Evolutionary conservation across 1,140 invertebrate genomes (phyloP).

Genomic region (Belonocnema kinseyi): DNA sequence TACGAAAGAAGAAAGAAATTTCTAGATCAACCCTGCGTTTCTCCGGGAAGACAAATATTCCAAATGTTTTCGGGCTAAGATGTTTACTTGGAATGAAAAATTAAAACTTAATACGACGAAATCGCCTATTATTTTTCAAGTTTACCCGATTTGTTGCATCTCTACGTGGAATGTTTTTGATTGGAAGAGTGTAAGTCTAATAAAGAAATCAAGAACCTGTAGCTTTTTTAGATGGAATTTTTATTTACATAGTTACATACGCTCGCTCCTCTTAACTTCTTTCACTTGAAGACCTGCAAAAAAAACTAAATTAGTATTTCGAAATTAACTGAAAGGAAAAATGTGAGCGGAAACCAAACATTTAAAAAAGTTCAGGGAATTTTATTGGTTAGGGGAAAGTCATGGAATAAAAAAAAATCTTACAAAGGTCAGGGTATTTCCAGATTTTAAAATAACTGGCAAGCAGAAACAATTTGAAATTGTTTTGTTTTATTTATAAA

Average conservation of each 20-base stretch:
- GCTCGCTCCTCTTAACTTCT: constrained; percentile 81
- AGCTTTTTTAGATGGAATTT: constrained; percentile 42
- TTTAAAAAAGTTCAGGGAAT: too few relatives aligned
- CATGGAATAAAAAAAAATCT: too few relatives aligned
- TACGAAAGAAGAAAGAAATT: constrained; percentile 41
- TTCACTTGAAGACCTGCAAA: constrained; percentile 88
- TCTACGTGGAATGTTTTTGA: background rate
- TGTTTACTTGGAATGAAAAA: too few relatives aligned
- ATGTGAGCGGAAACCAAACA: too few relatives aligned
- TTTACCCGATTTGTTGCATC: too few relatives aligned
- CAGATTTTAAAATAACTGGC: too few relatives aligned
- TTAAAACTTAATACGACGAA: too few relatives aligned
- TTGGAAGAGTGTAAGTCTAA: background rate
- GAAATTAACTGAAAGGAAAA: constrained; percentile 18
- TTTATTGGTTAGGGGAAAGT: too few relatives aligned
- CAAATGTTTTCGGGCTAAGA: background rate
- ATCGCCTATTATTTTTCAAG: too few relatives aligned
- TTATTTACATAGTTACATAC: constrained; percentile 64
- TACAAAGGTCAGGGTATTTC: too few relatives aligned
- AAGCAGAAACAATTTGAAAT: too few relatives aligned
- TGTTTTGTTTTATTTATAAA: too few relatives aligned
- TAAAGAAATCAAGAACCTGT: constrained; percentile 5
- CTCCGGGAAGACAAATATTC: constrained; percentile 31
- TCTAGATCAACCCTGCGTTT: constrained; percentile 40
- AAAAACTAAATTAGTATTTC: constrained; percentile 40